These are phyloP conservation scores for Dermolepida albohirtum DNA, from an alignment of 2,888 invertebrate genomes.

Conservation along the genomic window DNA sequence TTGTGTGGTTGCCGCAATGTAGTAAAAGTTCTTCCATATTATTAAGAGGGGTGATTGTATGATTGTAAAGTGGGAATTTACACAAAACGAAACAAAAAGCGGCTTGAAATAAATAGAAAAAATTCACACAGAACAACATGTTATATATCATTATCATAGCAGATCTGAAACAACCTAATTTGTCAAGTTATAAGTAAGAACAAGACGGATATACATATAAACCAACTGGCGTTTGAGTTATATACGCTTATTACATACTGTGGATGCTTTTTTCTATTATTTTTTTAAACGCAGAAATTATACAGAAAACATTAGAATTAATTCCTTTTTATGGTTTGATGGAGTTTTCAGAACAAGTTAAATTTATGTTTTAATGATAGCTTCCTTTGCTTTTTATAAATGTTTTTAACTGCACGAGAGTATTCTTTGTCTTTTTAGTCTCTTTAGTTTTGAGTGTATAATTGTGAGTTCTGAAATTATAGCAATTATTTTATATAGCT, in stretches of 20 bases:
- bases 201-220: constrained; percentile 46
- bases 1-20: too few relatives aligned
- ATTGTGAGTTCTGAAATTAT: too few relatives aligned
- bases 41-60: too few relatives aligned
- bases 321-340: constrained; percentile 9
- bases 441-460: too few relatives aligned
- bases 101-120: constrained; percentile 11
- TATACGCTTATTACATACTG: not conserved
- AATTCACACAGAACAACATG: constrained; percentile 8
- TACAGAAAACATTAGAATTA: constrained; percentile 23
- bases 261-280: not conserved
- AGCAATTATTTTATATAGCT: too few relatives aligned
- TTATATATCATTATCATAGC: constrained; percentile 11
- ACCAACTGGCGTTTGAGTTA: not conserved
- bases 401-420: not conserved
- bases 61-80: too few relatives aligned
- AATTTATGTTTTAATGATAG: constrained; percentile 31
- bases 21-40: too few relatives aligned
- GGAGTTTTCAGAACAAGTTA: constrained; percentile 19
- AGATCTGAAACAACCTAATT: too few relatives aligned
- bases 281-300: constrained; percentile 8
- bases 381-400: constrained; percentile 29
- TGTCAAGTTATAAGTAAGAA: too few relatives aligned
- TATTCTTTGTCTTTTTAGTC: too few relatives aligned
- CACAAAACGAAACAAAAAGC: too few relatives aligned